Base-by-base conservation (phyloP, 2,113 vertebrate species). In the Cyprinus carpio region DNA sequence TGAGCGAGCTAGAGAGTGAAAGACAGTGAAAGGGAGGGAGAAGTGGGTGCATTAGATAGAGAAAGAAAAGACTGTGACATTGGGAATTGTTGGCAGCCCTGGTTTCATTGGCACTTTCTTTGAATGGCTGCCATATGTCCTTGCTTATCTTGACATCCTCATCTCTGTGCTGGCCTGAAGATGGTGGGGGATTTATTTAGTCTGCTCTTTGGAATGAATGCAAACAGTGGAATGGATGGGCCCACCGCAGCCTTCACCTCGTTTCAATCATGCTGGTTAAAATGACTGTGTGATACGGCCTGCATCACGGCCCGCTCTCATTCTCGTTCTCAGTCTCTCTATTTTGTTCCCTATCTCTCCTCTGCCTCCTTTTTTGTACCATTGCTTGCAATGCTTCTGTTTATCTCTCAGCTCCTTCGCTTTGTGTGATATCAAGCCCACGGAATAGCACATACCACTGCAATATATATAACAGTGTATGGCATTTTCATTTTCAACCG, bases 161-260 rank as follows among this genome's bases (percentile, higher is more conserved):
- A 92, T 91, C 90, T 90, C 92, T 92, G 91, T 92, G 90, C 92
- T 88, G 90, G 91, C 89, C 69, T 72, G 83, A 87, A 93, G 93
- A 94, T 93, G 92, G 92, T 92, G 91, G 86, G 49, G 87, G 92
- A 92, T 94, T 94, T 94, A 92, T 95, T 90, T 89, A 89, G 87
- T 88, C 87, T 87, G 85, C 86, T 83, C 84, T 75, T 84, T 72
- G 84, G 88, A 84, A 88, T 87, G 90, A 92, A 92, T 90, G 90
- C 91, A 93, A 90, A 93, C 92, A 89, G 86, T 86, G 75, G 89
- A 89, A 84, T 81, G 49, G 82, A 74, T 82, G 25, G 54, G 81
- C 80, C 81, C 37, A 80, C 75, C 69, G 34, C 69, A 67, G 76
- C 82, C 69, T 64, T 80, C 67, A 75, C 90, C 74, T 87, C 90